A percentile compares a stretch with the other conserved stretches of the same genome.
These are phyloP conservation scores for Harpalus rubripes DNA, from an alignment of 2,888 invertebrate genomes.

Conservation along the genomic window DNA sequence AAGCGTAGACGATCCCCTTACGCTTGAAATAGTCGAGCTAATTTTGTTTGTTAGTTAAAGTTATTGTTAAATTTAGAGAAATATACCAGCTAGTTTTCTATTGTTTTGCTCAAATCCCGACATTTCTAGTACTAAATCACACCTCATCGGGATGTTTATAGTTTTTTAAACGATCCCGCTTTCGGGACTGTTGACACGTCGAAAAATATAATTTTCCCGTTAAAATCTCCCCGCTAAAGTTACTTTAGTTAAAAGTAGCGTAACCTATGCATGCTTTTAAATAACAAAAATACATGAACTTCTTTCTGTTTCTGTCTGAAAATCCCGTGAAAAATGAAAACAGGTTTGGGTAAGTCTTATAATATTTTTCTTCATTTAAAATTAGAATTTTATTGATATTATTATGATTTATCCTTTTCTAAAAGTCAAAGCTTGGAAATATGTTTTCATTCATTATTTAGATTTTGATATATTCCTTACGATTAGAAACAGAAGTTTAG, in stretches of 20 bases:
- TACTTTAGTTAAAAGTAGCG: neutral
- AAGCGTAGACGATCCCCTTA: too few relatives aligned
- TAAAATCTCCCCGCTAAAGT: neutral
- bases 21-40: too few relatives aligned
- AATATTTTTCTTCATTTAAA: neutral
- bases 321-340: neutral
- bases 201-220: neutral
- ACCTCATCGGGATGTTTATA: too few relatives aligned
- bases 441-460: too few relatives aligned
- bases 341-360: neutral
- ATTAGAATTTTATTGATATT: neutral
- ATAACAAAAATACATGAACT: neutral
- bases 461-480: neutral
- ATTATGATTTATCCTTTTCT: too few relatives aligned
- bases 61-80: too few relatives aligned
- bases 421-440: too few relatives aligned
- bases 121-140: too few relatives aligned
- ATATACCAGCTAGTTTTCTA: too few relatives aligned
- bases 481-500: conserved; percentile 2
- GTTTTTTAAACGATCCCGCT: too few relatives aligned
- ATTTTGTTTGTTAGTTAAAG: too few relatives aligned
- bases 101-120: too few relatives aligned
- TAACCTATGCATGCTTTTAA: neutral
- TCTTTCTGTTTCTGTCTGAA: conserved; percentile 2
- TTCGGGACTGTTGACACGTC: neutral